phyloP scores from a whole-genome alignment of 2,888 invertebrate species.

The Caradrina clavipalpis region DNA sequence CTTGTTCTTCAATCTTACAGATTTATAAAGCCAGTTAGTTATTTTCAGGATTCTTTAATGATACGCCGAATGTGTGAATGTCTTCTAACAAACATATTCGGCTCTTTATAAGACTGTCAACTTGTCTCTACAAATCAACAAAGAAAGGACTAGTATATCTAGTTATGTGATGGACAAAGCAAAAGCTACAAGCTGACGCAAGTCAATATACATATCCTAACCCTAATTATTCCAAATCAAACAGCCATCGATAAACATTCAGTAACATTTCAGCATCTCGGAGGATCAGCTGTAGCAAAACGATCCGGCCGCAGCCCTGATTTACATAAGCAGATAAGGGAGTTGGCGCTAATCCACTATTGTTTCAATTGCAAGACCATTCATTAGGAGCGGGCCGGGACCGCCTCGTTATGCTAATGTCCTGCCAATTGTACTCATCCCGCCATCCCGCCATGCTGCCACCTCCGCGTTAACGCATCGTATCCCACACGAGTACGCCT shows the following conservation, averaged over 20 bases:
- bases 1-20: not conserved
- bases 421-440: conserved; percentile 72
- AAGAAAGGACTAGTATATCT: conserved; percentile 12
- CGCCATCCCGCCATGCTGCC: conserved; percentile 21
- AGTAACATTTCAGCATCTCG: conserved; percentile 38
- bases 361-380: conserved; percentile 87
- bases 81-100: too few species aligned
- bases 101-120: not conserved
- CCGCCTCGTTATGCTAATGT: conserved; percentile 85
- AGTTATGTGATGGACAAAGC: not conserved
- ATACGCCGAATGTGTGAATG: not conserved
- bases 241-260: conserved; percentile 45
- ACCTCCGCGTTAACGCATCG: conserved; percentile 63
- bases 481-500: conserved; percentile 36
- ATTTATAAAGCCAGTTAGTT: not conserved
- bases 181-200: conserved; percentile 23
- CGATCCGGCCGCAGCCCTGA: conserved; percentile 63
- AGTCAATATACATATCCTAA: conserved; percentile 17
- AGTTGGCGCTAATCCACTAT: conserved; percentile 83
- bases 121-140: conserved; percentile 7
- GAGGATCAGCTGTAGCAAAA: conserved; percentile 57
- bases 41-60: not conserved
- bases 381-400: conserved; percentile 80
- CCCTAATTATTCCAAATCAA: conserved; percentile 42
- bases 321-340: conserved; percentile 82